phyloP scores from a whole-genome alignment of 2,113 vertebrate species.

The Xenus cinereus region DNA sequence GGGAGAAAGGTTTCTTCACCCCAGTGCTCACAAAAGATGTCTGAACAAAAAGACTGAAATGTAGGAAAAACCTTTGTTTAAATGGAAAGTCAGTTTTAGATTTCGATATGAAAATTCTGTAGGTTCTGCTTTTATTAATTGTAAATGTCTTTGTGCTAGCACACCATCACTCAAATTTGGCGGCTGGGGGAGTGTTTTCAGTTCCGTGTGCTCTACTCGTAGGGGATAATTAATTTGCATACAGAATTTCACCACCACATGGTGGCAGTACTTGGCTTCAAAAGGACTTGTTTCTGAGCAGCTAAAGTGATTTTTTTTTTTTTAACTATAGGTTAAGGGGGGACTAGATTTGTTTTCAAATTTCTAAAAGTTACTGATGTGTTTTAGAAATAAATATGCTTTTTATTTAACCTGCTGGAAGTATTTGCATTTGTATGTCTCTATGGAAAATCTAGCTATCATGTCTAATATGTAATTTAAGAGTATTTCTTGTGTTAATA shows the following conservation, averaged over 20 bases:
- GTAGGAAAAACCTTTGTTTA: not conserved
- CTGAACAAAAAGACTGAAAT: not conserved
- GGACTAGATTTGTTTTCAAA: not conserved
- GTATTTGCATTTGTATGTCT: not conserved
- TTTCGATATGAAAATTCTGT: not conserved
- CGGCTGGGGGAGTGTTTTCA: not conserved
- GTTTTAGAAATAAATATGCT: not conserved
- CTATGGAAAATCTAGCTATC: not conserved
- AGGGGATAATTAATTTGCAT: not conserved
- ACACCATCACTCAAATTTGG: not conserved
- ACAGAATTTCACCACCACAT: slow-evolving; percentile 69
- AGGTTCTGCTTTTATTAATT: not conserved
- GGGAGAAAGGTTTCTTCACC: not conserved
- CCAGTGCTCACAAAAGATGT: not conserved
- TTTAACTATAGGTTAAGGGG: not conserved
- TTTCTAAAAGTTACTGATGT: not conserved
- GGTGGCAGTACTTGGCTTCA: slow-evolving; percentile 79
- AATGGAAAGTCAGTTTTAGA: not conserved
- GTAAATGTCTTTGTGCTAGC: not conserved
- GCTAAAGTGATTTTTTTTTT: not conserved
- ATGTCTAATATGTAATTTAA: not conserved
- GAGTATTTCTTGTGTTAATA: not conserved
- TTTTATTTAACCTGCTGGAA: not conserved
- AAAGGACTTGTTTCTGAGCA: slow-evolving; percentile 16
- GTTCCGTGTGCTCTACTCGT: not conserved